Base-by-base conservation (phyloP, 2,888 invertebrate genomes). In the Leptarthrus brevirostris region DNA sequence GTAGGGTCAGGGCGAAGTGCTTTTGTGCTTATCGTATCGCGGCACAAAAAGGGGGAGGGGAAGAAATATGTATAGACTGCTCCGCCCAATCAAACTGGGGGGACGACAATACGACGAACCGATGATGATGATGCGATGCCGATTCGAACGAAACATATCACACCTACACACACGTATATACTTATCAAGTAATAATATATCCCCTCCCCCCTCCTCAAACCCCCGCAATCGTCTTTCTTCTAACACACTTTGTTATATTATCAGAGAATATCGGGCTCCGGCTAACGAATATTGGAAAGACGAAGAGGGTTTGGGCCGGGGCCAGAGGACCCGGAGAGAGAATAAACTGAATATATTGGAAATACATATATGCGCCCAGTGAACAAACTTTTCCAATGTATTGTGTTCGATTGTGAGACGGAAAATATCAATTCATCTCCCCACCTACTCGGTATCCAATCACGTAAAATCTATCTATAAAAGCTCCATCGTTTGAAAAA, bases 401-500 rank as follows among this genome's bases (percentile, higher is more conserved):
- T 66, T 47, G 44, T 66, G 66, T 66, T 66, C 66, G 66, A 47
- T 66, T 49, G 66, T 66, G 66, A 66, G 70, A 70, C 70, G 16
- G 70, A 70, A 70, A 70, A 66, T 66, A 66, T 66, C 66, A 66
- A 66, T 66, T 47, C 72, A 24, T 56, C 72, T 72, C 72, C 56
- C 56, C 56, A 58, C 47, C 49, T 58, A 72, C 58, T 72, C 58
- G 56, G 58, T 72, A 61, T 73, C 75, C 75, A 75, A 75, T 75
- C 75, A 75, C 75, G 73, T 73, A 75, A 75, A 75, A 75, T 75
- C 75, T 66, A 74, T 74, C 74, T 73, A 75, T 75, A 75, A 75
- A 75, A 72, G 34, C 52, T 66, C 64, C 47, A 61, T 53, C 54
- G 40, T 36, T 14, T 56, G 47, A 36, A 52, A 53, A 30, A 54